Conservation (phyloP, 2,888 invertebrate genomes). For the Callinectes sapidus region DNA sequence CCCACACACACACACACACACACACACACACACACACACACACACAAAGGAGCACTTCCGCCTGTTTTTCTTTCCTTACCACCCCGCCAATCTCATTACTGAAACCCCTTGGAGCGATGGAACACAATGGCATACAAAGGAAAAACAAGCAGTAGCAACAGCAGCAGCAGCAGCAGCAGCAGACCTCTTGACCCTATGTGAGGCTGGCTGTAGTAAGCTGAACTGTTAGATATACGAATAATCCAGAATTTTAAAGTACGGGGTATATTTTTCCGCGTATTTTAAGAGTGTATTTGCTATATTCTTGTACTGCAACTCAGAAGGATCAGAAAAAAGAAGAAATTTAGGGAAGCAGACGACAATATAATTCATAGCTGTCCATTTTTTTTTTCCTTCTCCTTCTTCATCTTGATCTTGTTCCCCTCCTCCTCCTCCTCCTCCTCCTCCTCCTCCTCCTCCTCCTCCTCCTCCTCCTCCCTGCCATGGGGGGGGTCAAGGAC, state of each 20-base stretch:
- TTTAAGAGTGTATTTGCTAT: too few relatives aligned
- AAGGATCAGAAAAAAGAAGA: background rate
- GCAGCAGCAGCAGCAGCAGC: too few relatives aligned
- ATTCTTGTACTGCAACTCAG: background rate
- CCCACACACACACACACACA: slow-evolving; percentile 21
- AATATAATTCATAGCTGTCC: background rate
- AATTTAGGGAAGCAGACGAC: background rate
- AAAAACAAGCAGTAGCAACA: too few relatives aligned
- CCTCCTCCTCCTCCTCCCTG: background rate
- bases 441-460: background rate
- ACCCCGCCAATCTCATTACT: background rate
- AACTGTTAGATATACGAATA: too few relatives aligned
- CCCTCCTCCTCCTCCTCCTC: background rate
- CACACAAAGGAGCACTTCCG: background rate
- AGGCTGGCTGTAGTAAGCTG: too few relatives aligned
- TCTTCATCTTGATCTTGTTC: background rate
- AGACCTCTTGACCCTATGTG: too few relatives aligned
- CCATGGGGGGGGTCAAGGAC: background rate
- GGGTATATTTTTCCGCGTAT: too few relatives aligned
- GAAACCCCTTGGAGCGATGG: too few relatives aligned
- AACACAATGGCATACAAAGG: too few relatives aligned
- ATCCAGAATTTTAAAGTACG: too few relatives aligned
- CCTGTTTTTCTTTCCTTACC: background rate
- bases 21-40: slow-evolving; percentile 25
- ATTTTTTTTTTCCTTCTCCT: background rate